Evolutionary conservation across 2,888 invertebrate genomes (phyloP), one percentile per base, ranked within the genome.

Genomic region (Calameuta pallipes): DNA sequence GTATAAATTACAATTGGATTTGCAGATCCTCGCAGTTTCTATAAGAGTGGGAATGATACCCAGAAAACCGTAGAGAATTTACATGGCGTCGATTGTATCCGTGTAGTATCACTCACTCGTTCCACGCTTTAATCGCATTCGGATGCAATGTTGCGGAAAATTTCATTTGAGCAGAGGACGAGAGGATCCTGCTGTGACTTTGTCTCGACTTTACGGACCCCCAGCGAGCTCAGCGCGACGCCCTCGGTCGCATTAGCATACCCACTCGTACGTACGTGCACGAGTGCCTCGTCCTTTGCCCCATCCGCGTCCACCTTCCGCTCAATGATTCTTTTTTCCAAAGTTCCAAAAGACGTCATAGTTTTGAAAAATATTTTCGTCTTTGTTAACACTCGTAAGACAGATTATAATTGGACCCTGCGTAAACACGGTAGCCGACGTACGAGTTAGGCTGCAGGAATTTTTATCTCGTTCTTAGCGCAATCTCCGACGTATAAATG

Each of bases 101-200:
- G 84, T 85, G 80, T 82, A 82, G 85, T 87, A 87, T 87, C 89
- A 23, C 56, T 56, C 56, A 56, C 56, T 56, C 23, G 85, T 81
- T 83, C 87, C 87, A 87, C 88, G 89, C 88, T 91, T 91, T 92
- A 92, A 92, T 92, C 92, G 91, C 90, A 92, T 92, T 92, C 90
- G 90, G 89, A 90, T 89, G 92, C 92, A 92, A 92, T 92, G 92
- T 92, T 91, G 91, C 88, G 92, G 92, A 92, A 92, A 92, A 92
- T 92, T 92, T 92, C 91, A 92, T 92, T 91, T 87, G 89, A 87
- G 84, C 85, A 84, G 83, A 83, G 81, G 83, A 85, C 84, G 83
- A 78, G 84, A 78, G 69, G 36, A 68, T 71, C 77, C 80, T 75
- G 74, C 79, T 36, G 73, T 75, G 78, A 78, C 77, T 80, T 78